These are phyloP conservation scores for Coregonus suidteri DNA, from an alignment of 2,797 vertebrate genomes.

Conservation along the genomic window DNA sequence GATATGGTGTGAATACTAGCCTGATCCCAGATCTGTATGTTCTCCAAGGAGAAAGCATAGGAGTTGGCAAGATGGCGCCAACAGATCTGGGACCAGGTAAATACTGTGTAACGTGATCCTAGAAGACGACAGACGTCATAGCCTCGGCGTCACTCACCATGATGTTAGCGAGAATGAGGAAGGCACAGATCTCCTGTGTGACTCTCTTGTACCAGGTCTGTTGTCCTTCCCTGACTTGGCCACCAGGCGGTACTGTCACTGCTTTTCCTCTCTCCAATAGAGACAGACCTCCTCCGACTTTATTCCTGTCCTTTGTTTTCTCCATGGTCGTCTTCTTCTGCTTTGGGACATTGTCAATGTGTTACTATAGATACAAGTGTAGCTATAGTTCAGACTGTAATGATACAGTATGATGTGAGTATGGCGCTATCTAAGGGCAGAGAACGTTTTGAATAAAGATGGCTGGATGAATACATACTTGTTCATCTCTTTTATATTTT, in stretches of 20 bases:
- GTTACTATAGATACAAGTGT: neutral
- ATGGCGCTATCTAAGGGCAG: no score
- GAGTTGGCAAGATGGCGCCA: neutral
- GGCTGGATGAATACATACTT: no score
- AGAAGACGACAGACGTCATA: neutral
- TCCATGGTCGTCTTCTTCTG: conserved; percentile 32
- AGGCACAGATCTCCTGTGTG: conserved; percentile 83
- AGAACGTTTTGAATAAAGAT: no score
- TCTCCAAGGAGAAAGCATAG: neutral
- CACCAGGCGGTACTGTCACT: conserved; percentile 60
- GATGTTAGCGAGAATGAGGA: conserved; percentile 86
- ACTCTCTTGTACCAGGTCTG: conserved; percentile 76
- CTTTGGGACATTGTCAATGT: conserved; percentile 32
- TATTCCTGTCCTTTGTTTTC: neutral
- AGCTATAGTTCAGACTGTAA: no score
- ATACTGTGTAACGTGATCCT: neutral
- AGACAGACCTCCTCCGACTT: neutral
- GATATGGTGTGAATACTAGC: neutral
- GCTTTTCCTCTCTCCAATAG: conserved; percentile 43
- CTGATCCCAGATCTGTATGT: neutral
- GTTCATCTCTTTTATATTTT: neutral
- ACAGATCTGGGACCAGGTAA: neutral
- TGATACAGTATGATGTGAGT: no score
- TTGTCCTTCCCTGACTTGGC: conserved; percentile 56
- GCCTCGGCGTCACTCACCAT: conserved; percentile 76